A percentile compares a stretch with the other conserved stretches of the same genome.
These are phyloP conservation scores for Taeniopygia guttata DNA, from an alignment of 2,797 vertebrate species.

Conservation along the genomic window DNA sequence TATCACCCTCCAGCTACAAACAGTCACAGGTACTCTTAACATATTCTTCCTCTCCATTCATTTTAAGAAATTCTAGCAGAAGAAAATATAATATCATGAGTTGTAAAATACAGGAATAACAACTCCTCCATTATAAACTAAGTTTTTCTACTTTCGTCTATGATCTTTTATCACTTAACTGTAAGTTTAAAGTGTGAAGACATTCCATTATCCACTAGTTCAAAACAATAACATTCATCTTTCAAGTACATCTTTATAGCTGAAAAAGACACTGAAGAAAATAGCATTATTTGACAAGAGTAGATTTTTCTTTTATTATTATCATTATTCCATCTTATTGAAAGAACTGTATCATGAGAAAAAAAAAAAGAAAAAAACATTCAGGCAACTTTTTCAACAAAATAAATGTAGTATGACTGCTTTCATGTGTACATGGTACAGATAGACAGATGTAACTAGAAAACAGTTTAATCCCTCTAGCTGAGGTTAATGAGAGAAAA, in stretches of 20 bases:
- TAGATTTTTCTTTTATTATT: not conserved
- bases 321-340: not conserved
- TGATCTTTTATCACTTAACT: not conserved
- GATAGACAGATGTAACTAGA: slow-evolving; percentile 20
- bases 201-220: not conserved
- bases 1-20: not conserved
- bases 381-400: slow-evolving; percentile 15
- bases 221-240: not conserved
- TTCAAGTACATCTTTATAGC: slow-evolving; percentile 10
- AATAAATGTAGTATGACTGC: slow-evolving; percentile 16
- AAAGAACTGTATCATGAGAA: not conserved
- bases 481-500: not conserved
- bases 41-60: not conserved
- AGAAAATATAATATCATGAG: not conserved
- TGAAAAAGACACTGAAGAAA: not conserved
- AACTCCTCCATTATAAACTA: not conserved
- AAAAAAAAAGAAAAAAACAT: not conserved
- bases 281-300: not conserved
- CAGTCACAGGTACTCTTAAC: not conserved
- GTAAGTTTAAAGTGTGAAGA: not conserved
- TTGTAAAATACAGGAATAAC: not conserved
- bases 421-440: slow-evolving; percentile 55
- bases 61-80: not conserved
- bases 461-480: slow-evolving; percentile 18
- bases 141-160: not conserved